These are phyloP conservation scores for Drosophila leonis DNA, from an alignment of 2,888 invertebrate species.

Conservation along the genomic window DNA sequence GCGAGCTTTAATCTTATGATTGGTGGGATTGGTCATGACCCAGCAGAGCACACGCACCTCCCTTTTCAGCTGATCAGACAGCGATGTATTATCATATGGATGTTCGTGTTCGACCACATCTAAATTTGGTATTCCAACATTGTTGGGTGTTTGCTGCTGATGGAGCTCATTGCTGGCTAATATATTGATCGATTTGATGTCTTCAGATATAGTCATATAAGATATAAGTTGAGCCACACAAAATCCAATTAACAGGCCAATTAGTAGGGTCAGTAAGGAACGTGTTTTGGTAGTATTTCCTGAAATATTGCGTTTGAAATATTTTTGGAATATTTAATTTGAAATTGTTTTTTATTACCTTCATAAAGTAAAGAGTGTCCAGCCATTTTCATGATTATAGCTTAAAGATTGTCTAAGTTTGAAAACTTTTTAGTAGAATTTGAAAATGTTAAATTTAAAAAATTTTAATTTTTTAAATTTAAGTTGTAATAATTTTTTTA, in stretches of 20 bases:
- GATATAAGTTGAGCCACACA: conserved; percentile 38
- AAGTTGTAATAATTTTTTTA: not conserved
- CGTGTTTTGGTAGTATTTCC: conserved; percentile 8
- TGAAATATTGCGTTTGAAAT: conserved; percentile 3
- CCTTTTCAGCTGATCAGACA: conserved; percentile 7
- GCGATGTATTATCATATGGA: conserved; percentile 7
- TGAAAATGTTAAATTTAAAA: not conserved
- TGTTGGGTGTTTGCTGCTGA: too few relatives aligned
- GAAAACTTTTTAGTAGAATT: not conserved
- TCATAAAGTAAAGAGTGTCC: conserved; percentile 6
- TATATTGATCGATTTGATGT: not conserved
- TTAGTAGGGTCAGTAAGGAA: conserved; percentile 8
- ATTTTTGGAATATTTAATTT: too few relatives aligned
- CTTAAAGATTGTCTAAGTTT: not conserved
- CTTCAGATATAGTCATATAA: conserved; percentile 25
- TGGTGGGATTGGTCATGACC: conserved; percentile 22
- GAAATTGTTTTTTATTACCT: conserved; percentile 1
- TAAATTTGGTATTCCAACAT: not conserved
- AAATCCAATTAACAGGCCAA: conserved; percentile 34
- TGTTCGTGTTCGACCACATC: conserved; percentile 5
- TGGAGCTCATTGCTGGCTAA: not conserved
- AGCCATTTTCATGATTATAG: not conserved
- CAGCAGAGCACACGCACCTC: conserved; percentile 33
- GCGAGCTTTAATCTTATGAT: conserved; percentile 17
- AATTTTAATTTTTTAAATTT: not conserved